Evolutionary conservation across 2,113 vertebrate species (phyloP).

Genomic region (Eublepharis macularius): DNA sequence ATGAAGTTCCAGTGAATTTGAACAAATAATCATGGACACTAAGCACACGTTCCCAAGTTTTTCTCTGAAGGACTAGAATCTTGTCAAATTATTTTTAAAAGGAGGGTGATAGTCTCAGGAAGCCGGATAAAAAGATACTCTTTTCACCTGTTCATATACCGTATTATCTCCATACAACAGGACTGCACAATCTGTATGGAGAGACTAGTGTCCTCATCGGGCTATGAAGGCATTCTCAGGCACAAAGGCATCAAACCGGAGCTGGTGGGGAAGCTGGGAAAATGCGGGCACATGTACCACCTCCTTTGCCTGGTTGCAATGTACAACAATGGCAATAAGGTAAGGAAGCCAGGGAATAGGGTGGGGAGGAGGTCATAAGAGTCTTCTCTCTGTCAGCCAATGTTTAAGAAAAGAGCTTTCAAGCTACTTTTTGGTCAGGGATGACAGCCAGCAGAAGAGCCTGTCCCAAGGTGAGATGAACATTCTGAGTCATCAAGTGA

Average conservation of each 20-base stretch:
- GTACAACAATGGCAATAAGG: constrained; percentile 97
- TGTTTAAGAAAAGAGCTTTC: not conserved
- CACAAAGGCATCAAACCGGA: constrained; percentile 88
- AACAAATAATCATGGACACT: too few species aligned
- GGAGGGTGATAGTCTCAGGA: not conserved
- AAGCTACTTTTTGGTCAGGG: too few species aligned
- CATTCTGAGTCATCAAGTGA: too few species aligned
- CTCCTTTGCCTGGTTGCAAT: constrained; percentile 96
- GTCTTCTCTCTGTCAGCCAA: not conserved
- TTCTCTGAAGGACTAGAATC: too few species aligned
- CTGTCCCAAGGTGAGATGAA: too few species aligned
- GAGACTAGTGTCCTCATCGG: constrained; percentile 81
- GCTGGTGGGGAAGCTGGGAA: constrained; percentile 93
- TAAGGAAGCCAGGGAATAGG: constrained; percentile 47
- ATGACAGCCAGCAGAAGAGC: too few species aligned
- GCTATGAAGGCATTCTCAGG: constrained; percentile 91
- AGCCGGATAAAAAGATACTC: too few species aligned
- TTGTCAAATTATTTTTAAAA: not conserved
- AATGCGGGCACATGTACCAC: constrained; percentile 96
- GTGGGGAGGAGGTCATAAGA: not conserved
- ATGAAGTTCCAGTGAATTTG: too few species aligned
- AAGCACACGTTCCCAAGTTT: too few species aligned
- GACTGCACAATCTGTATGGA: constrained; percentile 65
- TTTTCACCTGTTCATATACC: too few species aligned
- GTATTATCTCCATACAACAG: not conserved